Base-by-base conservation (phyloP, 92 coral and sea anemone genomes). In the Epizoanthus illoricatus region DNA sequence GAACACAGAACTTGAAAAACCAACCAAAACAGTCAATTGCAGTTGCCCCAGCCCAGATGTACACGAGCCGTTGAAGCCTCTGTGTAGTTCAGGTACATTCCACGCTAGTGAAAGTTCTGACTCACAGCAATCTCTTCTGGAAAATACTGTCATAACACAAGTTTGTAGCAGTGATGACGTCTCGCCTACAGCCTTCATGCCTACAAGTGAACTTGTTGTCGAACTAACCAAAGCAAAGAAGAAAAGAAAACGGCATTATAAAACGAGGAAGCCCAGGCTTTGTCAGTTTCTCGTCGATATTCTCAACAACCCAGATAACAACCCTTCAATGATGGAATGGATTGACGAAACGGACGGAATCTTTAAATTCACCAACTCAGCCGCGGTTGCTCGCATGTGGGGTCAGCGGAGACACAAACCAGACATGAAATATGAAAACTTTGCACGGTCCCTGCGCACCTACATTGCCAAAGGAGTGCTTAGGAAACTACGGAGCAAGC, bases 251-350 rank as follows among this genome's bases (percentile, higher is more conserved):
- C 18, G 10, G 3, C 56, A 52, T 13, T 78, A 78, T 36, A 63
- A 11, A 43, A 78, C 82, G 3, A 63, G 82, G 19, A 78, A 78
- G 45, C 82, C 82, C 13, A 64, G 82, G 19, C 59, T 78, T 1
- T 78, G 82, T 15, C 82, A 78, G 60, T 78, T 78, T 78, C 40
- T 78, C 9, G 82, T 63, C 7, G 82, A 78, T 40, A 24, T 78
- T 43, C 61, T 78, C 0, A 78, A 23, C 41, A 63, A 64, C 40
- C 82, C 82, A 2, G 71, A 78, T 21, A 78, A 28, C 18, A 78
- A 78, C 36, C 82, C 82, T 41, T 78, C 82, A 2, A 11, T 78
- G 71, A 78, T 78, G 82, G 82, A 78, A 13, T 78, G 82, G 82
- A 78, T 78, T 18, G 82, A 78, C n/a, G 72, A 78, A 63, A 78